Evolutionary conservation across 2,888 invertebrate species (phyloP).

Genomic region (Steinernema hermaphroditum): DNA sequence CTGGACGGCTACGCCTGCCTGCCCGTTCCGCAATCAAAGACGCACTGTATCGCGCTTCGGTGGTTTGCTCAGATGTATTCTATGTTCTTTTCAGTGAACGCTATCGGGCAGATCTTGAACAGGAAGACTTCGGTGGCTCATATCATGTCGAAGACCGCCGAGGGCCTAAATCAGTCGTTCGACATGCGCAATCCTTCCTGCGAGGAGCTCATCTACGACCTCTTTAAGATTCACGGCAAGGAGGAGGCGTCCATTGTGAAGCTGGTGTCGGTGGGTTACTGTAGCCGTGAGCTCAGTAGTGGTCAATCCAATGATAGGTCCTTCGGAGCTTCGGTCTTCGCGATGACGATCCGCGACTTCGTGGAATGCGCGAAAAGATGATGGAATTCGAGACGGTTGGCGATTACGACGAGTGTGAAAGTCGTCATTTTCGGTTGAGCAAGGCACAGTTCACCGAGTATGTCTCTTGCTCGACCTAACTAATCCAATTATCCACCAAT

Average conservation of each 20-base stretch:
- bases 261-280: conserved; percentile 40
- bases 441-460: neutral
- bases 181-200: conserved; percentile 37
- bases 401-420: neutral
- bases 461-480: neutral
- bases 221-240: conserved; percentile 46
- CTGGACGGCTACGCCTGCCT: neutral
- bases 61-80: neutral
- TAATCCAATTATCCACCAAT: conserved; percentile 4
- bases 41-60: neutral
- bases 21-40: neutral
- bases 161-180: conserved; percentile 48
- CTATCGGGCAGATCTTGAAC: conserved; percentile 52
- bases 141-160: conserved; percentile 50
- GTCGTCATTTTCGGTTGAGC: neutral
- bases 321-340: conserved; percentile 45
- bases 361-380: conserved; percentile 4
- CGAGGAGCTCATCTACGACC: conserved; percentile 55
- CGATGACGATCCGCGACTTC: conserved; percentile 47
- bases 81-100: conserved; percentile 44
- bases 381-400: neutral
- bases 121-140: conserved; percentile 47
- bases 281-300: neutral
- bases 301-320: conserved; percentile 38
- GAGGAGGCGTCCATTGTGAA: conserved; percentile 50